Evolutionary conservation across 2,797 vertebrate genomes (phyloP), one percentile per base, ranked within the genome.

Genomic region (Pantherophis alleghaniensis): DNA sequence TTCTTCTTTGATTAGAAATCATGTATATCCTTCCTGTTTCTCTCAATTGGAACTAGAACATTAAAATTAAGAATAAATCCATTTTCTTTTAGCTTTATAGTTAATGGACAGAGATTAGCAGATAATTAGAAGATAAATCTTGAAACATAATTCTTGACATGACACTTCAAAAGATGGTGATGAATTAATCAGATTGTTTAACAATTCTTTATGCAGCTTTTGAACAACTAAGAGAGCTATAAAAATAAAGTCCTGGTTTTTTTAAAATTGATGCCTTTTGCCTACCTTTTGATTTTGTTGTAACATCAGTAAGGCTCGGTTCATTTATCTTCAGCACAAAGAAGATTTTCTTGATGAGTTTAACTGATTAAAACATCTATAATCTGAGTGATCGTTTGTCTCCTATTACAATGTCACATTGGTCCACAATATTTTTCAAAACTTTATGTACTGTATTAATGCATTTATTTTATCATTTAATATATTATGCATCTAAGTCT

Each of bases 81-180:
- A 92, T 93, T 95, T 94, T 93, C 92, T 89, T 61, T 53, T 92
- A 42, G n/a, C 93, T 96, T 96, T 94, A 94, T 93, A 61, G 60
- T 86, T 96, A 95, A 94, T 90, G 74, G 95, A 93, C 87, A 90
- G 10, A 93, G 88, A 95, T 91, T 94, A 96, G 4, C 63, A 92
- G 57, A 13, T 69, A 92, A 13, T 63, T 94, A 26, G 6, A 92
- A 89, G 93, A 79, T 66, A 56, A 59, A 63, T 47, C 88, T 9
- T 28, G 0, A 87, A 92, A 91, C 32, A 91, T 92, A 96, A 32
- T 83, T 96, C 94, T 95, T 96, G 91, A 93, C 94, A 74, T 94
- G 4, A 95, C 94, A 90, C 22, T 26, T 56, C 12, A 55, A 96
- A 83, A 83, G 74, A 90, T 92, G 61, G 37, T 60, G 26, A 94